phyloP scores from a whole-genome alignment of 2,113 vertebrate species.

The Tursiops truncatus region DNA sequence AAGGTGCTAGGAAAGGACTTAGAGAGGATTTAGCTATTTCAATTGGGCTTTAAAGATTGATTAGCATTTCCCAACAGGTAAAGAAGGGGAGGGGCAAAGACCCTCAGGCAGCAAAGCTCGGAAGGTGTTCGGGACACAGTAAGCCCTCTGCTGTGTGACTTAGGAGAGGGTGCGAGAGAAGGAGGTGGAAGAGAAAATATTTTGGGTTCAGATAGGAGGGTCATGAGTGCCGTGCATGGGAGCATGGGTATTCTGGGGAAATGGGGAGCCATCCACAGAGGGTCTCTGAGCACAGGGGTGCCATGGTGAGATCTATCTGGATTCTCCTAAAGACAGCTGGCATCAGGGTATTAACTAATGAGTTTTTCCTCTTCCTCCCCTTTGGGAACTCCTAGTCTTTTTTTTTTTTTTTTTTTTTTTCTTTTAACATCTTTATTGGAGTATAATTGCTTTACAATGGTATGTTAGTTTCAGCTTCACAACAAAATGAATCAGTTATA shows the following conservation, averaged over 20 bases:
- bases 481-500: too few species aligned
- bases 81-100: neutral
- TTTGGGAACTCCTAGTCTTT: constrained; percentile 11
- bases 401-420: too few species aligned
- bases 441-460: too few species aligned
- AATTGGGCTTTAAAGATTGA: neutral
- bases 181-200: neutral
- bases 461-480: too few species aligned
- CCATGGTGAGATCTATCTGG: neutral
- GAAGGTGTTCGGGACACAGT: neutral
- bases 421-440: too few species aligned
- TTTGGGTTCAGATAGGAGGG: neutral
- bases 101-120: neutral
- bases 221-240: fast-evolving
- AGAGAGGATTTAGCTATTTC: constrained; percentile 4
- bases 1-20: neutral
- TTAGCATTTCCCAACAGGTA: neutral
- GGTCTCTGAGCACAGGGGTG: neutral
- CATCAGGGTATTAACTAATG: neutral
- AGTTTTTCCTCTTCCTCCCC: neutral
- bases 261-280: neutral
- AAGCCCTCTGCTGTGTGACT: neutral
- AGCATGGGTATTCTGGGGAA: neutral
- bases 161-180: neutral
- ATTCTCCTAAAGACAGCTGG: neutral